Evolutionary conservation across 2,888 invertebrate species (phyloP).

Genomic region (Mythimna pallens): DNA sequence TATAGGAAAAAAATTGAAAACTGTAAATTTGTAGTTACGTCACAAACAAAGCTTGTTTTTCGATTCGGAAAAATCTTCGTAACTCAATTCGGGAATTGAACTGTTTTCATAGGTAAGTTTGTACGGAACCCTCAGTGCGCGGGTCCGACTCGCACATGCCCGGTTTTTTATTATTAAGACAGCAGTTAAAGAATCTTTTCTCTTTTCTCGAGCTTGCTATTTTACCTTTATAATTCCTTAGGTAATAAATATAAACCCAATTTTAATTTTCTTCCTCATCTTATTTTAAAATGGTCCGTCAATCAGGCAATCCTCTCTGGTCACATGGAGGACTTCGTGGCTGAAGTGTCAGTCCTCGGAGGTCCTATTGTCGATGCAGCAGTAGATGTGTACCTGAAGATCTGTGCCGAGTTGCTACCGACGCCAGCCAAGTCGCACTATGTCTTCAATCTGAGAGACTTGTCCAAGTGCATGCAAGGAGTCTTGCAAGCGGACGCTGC

Average conservation of each 20-base stretch:
- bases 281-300: background rate
- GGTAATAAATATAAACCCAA: no score
- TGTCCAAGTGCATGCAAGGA: slow-evolving; percentile 98
- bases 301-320: slow-evolving; percentile 93
- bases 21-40: no score
- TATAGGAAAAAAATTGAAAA: no score
- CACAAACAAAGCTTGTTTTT: no score
- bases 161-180: background rate
- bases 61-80: no score
- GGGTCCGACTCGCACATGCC: no score
- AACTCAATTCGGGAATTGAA: no score
- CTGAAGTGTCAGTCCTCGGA: slow-evolving; percentile 92
- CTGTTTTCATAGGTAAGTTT: no score
- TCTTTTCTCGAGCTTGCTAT: background rate
- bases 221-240: no score
- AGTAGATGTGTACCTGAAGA: slow-evolving; percentile 95
- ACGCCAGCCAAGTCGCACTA: slow-evolving; percentile 98
- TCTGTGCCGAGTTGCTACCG: slow-evolving; percentile 95
- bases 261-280: background rate
- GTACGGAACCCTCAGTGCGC: no score
- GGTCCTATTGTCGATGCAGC: slow-evolving; percentile 95
- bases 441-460: slow-evolving; percentile 97
- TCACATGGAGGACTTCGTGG: slow-evolving; percentile 94
- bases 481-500: slow-evolving; percentile 95
- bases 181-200: background rate